Evolutionary conservation across 1,140 invertebrate genomes (phyloP).

Genomic region (Sycophaga agraensis): DNA sequence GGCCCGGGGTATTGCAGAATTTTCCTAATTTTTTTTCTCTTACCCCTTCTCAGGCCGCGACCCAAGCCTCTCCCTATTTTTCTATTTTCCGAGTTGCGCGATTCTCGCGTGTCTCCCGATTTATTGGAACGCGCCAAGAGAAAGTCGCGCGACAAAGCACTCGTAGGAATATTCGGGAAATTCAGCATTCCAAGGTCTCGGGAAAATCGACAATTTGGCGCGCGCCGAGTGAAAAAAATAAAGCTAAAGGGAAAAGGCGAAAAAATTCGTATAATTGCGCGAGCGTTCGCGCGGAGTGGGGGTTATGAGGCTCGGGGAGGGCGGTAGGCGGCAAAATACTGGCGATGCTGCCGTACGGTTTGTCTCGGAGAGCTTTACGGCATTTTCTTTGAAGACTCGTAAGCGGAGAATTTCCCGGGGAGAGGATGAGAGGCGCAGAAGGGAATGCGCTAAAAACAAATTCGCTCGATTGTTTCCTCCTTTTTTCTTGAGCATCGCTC

Average conservation of each 20-base stretch:
- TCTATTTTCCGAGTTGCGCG: neutral
- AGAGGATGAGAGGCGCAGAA: neutral
- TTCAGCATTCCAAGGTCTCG: conserved; percentile 10
- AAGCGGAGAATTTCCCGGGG: neutral
- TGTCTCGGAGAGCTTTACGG: neutral
- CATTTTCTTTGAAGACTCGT: conserved; percentile 12
- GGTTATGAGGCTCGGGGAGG: no score
- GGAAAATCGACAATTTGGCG: conserved; percentile 14
- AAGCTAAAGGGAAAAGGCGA: neutral
- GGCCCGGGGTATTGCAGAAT: neutral
- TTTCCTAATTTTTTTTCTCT: conserved; percentile 7
- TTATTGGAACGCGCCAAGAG: conserved; percentile 8
- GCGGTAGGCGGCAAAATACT: neutral
- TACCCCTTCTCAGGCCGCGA: neutral
- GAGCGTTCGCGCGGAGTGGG: no score
- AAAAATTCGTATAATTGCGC: conserved; percentile 7
- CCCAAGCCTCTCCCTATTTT: neutral
- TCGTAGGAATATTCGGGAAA: conserved; percentile 18
- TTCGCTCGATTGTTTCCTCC: no score
- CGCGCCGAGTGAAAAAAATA: neutral
- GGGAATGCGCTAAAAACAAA: neutral
- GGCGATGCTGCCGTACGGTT: neutral
- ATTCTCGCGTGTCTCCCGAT: neutral
- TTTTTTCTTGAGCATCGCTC: no score
- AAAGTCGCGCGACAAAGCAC: conserved; percentile 14